Evolutionary conservation across 1,140 invertebrate species (phyloP), one percentile per base, ranked within the genome.

Genomic region (Belonocnema kinseyi): DNA sequence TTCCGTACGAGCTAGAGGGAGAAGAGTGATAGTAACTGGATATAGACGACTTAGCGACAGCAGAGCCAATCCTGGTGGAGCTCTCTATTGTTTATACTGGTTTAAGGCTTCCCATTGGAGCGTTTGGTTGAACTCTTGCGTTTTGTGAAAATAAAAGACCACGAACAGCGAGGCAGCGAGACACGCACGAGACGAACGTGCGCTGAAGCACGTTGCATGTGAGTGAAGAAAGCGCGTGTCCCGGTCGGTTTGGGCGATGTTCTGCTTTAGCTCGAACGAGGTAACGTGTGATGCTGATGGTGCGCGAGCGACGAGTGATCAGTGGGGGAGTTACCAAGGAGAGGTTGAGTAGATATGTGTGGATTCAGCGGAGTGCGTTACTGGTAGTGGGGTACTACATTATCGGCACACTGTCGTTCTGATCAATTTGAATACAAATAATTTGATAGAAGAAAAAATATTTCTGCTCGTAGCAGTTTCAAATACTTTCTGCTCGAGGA

Each of bases 21-120:
- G 46, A 66, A 71, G 19, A 10, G 33, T 46, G 73, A 87, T 89
- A 88, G 80, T 88, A 19, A 19, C n/a, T 5, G 6, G 3, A 17
- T 52, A 76, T 52, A 76, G 77, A 78, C 83, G 87, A 87, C 89
- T 90, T 91, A 88, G 88, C 87, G 88, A 90, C 89, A 91, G 87
- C 73, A 73, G 76, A 26, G 71, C 90, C 88, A 90, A 89, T 86
- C 78, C n/a, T 1, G 10, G 72, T 11, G 6, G 40, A 10, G 52
- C 72, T 74, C 78, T 58, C 84, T 84, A 85, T 90, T 90, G 89
- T 90, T 89, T 90, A 90, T 66, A 66, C 26, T 40, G 5, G 26
- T 13, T 66, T 40, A 86, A 83, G 83, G 85, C 74, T 75, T 76
- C 73, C 74, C 46, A 89, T 85, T 88, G 87, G 87, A 76, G 80